phyloP scores from a whole-genome alignment of 2,113 vertebrate species.

The Fulica atra region DNA sequence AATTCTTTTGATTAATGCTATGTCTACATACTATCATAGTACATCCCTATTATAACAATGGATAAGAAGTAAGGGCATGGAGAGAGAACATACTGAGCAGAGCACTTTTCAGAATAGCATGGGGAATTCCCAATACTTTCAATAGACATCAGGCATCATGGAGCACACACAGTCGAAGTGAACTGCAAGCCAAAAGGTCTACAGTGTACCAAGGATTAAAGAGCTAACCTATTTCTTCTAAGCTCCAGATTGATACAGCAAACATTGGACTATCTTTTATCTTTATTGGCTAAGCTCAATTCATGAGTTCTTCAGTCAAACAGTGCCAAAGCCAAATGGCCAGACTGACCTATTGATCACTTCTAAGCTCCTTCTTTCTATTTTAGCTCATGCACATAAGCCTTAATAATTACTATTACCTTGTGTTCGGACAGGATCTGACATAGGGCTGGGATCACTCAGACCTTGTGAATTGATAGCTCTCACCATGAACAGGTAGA shows the following conservation, averaged over 20 bases:
- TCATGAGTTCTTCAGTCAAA: neutral
- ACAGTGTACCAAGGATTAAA: neutral
- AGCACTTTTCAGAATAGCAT: neutral
- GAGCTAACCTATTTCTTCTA: neutral
- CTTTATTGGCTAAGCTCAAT: neutral
- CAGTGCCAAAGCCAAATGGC: neutral
- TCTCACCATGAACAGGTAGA: conserved; percentile 98
- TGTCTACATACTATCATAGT: neutral
- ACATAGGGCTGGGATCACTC: conserved; percentile 97
- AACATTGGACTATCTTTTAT: neutral
- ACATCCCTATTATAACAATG: neutral
- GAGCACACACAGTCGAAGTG: neutral
- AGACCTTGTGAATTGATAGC: conserved; percentile 93
- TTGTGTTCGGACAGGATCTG: conserved; percentile 96
- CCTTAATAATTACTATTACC: conserved; percentile 72
- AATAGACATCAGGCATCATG: neutral
- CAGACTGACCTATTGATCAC: neutral
- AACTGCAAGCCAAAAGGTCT: neutral
- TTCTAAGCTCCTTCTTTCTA: neutral
- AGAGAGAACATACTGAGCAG: neutral
- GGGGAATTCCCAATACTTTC: neutral
- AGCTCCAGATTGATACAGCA: neutral
- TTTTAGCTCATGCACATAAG: neutral
- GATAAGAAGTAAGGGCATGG: neutral
- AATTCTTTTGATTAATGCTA: neutral